Evolutionary conservation across 2,797 vertebrate species (phyloP).

Genomic region (Acanthiza pusilla): DNA sequence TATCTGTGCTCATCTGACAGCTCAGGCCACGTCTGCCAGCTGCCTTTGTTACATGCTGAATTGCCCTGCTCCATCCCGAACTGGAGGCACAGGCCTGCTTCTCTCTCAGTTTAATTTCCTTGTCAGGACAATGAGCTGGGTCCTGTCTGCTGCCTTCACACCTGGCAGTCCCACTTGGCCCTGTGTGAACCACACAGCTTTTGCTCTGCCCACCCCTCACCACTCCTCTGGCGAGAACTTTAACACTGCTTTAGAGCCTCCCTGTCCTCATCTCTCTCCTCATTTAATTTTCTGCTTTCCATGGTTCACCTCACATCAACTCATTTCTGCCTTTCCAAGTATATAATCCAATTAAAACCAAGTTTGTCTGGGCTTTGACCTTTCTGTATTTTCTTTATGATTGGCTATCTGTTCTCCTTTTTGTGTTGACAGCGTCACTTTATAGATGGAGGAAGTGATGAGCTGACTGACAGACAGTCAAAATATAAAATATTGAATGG

Average conservation of each 20-base stretch:
- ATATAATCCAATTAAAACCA: slow-evolving; percentile 30
- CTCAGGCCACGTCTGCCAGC: not conserved
- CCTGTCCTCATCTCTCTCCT: not conserved
- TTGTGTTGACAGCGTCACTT: slow-evolving; percentile 6
- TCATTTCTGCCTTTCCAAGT: not conserved
- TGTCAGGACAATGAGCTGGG: not conserved
- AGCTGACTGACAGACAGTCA: slow-evolving; percentile 38
- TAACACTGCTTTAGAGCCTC: not conserved
- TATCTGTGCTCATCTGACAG: not conserved
- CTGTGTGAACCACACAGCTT: not conserved
- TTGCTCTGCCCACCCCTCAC: not conserved
- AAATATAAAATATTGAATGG: slow-evolving; percentile 34
- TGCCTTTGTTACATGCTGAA: not conserved
- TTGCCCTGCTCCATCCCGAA: not conserved
- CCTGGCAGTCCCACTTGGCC: not conserved
- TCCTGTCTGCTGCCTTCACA: not conserved
- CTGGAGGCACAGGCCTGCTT: not conserved
- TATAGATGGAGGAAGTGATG: not conserved
- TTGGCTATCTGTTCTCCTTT: not conserved
- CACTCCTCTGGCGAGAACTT: not conserved
- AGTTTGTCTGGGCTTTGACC: slow-evolving; percentile 21
- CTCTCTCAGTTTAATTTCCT: not conserved
- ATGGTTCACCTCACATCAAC: not conserved
- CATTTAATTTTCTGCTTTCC: not conserved
- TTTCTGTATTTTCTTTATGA: not conserved